These are phyloP conservation scores for Trochalopteron elliotii DNA, from an alignment of 2,113 vertebrate species.

Conservation along the genomic window DNA sequence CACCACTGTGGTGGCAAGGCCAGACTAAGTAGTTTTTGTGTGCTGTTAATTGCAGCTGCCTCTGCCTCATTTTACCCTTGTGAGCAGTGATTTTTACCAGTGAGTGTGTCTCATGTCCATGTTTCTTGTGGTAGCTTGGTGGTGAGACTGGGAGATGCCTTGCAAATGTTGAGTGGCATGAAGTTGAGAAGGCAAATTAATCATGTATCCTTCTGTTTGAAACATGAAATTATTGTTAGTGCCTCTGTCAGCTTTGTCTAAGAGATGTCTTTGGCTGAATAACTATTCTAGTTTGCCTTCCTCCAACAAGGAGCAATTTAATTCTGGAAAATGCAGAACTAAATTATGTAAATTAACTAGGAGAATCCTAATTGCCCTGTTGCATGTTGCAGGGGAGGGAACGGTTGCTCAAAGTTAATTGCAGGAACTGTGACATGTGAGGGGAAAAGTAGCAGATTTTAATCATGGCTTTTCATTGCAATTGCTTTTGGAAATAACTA, in stretches of 20 bases:
- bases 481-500: background rate
- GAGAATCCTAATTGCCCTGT: slow-evolving; percentile 53
- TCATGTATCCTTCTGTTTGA: background rate
- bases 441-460: background rate
- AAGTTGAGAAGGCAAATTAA: background rate
- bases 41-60: background rate
- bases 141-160: background rate
- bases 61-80: background rate
- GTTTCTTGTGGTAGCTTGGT: background rate
- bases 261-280: background rate
- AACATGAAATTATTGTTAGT: background rate
- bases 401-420: slow-evolving; percentile 14
- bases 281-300: background rate
- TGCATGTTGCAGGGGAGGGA: slow-evolving; percentile 24
- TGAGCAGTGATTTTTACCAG: background rate
- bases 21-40: background rate
- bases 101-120: background rate
- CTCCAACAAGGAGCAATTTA: slow-evolving; percentile 6
- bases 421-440: background rate
- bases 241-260: slow-evolving; percentile 2
- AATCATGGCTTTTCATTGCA: background rate
- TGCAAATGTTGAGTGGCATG: background rate
- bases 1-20: background rate
- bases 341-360: slow-evolving; percentile 30
- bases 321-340: slow-evolving; percentile 40